A percentile compares a stretch with the other conserved stretches of the same genome.
These are phyloP conservation scores for Eupithecia dodoneata DNA, from an alignment of 2,888 invertebrate genomes.

Conservation along the genomic window DNA sequence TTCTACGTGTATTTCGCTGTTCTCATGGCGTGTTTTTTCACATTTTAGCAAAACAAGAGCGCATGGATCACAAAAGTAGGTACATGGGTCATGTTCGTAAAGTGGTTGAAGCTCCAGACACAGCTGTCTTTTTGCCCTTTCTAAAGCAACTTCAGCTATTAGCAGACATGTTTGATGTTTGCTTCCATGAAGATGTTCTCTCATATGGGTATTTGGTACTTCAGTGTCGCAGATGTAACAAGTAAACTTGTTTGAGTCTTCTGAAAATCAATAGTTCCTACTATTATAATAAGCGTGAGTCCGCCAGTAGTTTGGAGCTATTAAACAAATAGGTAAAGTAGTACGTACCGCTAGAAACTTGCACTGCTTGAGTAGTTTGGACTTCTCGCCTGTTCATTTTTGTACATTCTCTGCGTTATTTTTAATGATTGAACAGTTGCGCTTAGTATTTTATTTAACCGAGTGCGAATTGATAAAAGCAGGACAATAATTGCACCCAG, in stretches of 20 bases:
- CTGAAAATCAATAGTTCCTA: conserved; percentile 23
- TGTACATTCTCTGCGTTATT: background rate
- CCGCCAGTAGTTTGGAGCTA: background rate
- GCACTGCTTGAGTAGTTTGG: background rate
- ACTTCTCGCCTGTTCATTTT: background rate
- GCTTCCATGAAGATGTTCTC: conserved; percentile 48
- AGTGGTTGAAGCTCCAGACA: background rate
- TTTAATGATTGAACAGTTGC: too few relatives aligned
- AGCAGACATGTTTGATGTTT: conserved; percentile 49
- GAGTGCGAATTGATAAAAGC: background rate
- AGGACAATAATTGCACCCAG: background rate
- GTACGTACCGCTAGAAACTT: background rate
- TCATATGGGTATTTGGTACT: conserved; percentile 49
- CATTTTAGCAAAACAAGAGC: conserved; percentile 29
- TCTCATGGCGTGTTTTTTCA: background rate
- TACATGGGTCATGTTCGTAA: conserved; percentile 12
- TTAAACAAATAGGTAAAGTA: background rate
- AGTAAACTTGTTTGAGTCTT: conserved; percentile 28
- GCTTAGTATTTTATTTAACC: too few relatives aligned
- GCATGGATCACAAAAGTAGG: conserved; percentile 52
- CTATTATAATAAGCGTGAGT: background rate
- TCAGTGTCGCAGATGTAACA: conserved; percentile 56
- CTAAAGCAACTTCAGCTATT: conserved; percentile 49
- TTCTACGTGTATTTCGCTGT: background rate
- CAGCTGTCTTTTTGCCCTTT: conserved; percentile 48